Evolutionary conservation across 2,113 vertebrate species (phyloP).

Genomic region (Petrocephalus microphthalmus): DNA sequence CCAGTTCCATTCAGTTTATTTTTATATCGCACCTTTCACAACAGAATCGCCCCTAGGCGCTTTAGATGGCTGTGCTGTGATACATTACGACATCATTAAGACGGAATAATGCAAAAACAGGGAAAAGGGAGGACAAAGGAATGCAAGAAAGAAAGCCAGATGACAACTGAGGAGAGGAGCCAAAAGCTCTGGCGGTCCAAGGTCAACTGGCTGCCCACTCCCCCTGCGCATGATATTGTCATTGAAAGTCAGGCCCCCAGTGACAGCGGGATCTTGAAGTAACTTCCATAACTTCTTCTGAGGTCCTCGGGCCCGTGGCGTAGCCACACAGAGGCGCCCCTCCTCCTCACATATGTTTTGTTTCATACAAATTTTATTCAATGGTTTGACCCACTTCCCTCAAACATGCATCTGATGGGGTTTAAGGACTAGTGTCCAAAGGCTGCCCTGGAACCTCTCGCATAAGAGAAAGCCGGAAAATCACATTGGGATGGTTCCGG

Average conservation of each 20-base stretch:
- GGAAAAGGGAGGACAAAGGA: too few relatives aligned
- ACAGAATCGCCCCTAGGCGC: too few relatives aligned
- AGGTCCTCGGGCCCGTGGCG: slow-evolving; percentile 28
- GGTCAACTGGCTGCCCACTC: too few relatives aligned
- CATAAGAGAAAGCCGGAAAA: slow-evolving; percentile 27
- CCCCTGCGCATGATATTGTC: background rate
- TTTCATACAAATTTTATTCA: slow-evolving; percentile 43
- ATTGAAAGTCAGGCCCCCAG: background rate
- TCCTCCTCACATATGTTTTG: slow-evolving; percentile 1
- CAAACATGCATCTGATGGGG: slow-evolving; percentile 50
- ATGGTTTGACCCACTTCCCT: slow-evolving; percentile 50
- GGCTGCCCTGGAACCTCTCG: slow-evolving; percentile 33
- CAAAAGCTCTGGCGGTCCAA: too few relatives aligned
- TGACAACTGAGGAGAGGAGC: too few relatives aligned
- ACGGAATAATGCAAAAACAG: too few relatives aligned
- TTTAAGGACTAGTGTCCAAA: slow-evolving; percentile 52
- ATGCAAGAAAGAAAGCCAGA: too few relatives aligned
- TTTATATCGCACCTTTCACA: too few relatives aligned
- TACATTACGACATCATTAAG: too few relatives aligned
- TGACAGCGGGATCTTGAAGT: background rate
- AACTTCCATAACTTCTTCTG: background rate
- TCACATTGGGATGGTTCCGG: background rate
- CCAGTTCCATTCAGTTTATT: too few relatives aligned
- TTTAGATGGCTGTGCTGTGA: too few relatives aligned
- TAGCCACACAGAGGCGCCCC: slow-evolving; percentile 34